A percentile compares a stretch with the other conserved stretches of the same genome.
phyloP scores from a whole-genome alignment of 2,113 vertebrate species.

The Salminus brasiliensis region DNA sequence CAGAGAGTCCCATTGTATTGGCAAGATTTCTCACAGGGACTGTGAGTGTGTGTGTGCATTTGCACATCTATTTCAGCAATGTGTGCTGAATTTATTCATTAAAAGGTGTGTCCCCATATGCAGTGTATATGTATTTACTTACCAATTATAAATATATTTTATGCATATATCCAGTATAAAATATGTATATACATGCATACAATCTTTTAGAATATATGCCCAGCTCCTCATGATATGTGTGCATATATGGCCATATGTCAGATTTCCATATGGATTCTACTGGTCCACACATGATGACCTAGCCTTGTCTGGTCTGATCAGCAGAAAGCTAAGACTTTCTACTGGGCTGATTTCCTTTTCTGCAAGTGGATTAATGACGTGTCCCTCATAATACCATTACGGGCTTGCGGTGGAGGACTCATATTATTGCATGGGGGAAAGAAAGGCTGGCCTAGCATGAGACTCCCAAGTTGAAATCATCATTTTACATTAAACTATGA shows the following conservation, averaged over 20 bases:
- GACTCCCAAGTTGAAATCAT: slow-evolving; percentile 29
- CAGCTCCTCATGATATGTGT: no score
- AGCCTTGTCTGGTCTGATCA: slow-evolving; percentile 41
- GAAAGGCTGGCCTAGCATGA: not conserved
- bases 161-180: no score
- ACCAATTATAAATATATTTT: no score
- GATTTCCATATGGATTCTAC: slow-evolving; percentile 24
- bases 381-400: slow-evolving; percentile 67
- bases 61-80: no score
- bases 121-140: no score
- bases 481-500: slow-evolving; percentile 23
- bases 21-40: no score
- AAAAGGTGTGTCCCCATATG: no score
- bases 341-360: slow-evolving; percentile 56
- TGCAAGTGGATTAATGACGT: slow-evolving; percentile 70
- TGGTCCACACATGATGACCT: slow-evolving; percentile 31
- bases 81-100: no score
- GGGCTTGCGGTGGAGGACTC: slow-evolving; percentile 38
- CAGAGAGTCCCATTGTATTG: no score
- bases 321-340: slow-evolving; percentile 52
- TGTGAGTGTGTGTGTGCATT: no score
- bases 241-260: not conserved
- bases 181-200: no score
- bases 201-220: no score
- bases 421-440: slow-evolving; percentile 12